These are phyloP conservation scores for Philaethria dido DNA, from an alignment of 2,888 invertebrate genomes.

Conservation along the genomic window DNA sequence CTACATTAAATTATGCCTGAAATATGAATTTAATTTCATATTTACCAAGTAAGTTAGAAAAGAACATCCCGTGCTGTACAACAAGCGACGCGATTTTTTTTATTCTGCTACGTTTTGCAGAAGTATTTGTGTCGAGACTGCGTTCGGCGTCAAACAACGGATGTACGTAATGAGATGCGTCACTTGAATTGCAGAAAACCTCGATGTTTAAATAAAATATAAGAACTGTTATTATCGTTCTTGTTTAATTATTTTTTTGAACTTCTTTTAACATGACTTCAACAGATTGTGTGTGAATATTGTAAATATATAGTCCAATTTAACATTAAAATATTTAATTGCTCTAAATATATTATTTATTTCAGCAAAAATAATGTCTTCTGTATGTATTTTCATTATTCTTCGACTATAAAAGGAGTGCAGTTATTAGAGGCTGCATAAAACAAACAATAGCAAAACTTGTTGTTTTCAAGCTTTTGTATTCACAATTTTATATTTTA, in stretches of 20 bases:
- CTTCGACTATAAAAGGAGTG: conserved; percentile 20
- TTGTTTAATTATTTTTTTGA: background rate
- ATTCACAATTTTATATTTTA: conserved; percentile 17
- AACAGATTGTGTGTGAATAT: background rate
- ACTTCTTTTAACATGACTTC: background rate
- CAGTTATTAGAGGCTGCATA: conserved; percentile 23
- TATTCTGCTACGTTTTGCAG: conserved; percentile 52
- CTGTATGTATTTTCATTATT: conserved; percentile 22
- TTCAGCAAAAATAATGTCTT: conserved; percentile 7
- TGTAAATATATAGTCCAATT: background rate
- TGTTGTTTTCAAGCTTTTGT: conserved; percentile 20
- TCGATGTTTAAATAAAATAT: conserved; percentile 23
- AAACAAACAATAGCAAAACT: conserved; percentile 20
- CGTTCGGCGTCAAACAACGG: conserved; percentile 57
- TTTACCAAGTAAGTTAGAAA: conserved; percentile 33
- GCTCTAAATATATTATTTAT: conserved; percentile 16
- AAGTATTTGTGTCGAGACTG: conserved; percentile 25
- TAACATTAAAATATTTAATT: background rate
- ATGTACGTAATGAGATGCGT: conserved; percentile 63
- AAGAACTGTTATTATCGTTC: background rate
- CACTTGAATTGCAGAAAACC: conserved; percentile 53
- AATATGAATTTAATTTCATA: background rate
- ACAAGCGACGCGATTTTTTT: conserved; percentile 45
- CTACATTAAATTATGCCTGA: background rate
- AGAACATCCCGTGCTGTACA: conserved; percentile 27